Base-by-base conservation (phyloP, 2,888 invertebrate species). In the Spilarctia lutea region DNA sequence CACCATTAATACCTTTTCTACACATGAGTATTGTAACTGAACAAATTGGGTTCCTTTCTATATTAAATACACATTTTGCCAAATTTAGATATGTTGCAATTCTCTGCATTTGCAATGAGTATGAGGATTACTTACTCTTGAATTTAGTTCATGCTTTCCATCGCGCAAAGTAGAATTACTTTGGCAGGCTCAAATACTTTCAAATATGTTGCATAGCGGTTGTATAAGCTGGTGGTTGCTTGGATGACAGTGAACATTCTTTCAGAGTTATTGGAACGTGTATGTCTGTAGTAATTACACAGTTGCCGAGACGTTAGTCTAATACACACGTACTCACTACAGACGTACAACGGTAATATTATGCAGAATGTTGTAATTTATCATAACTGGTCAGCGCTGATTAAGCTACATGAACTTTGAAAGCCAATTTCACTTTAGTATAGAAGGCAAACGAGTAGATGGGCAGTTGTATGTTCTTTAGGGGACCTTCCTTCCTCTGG, bases 331-430 rank as follows among this genome's bases (percentile, higher is more conserved):
- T 52, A 27, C 45, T 65, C n/a, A 20, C 30, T 45, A 18, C 71
- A 42, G 71, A 33, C 42, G 30, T 71, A 71, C 65, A 75, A 33
- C 65, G 74, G n/a, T 65, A 71, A 11, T 13, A 3, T 56, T n/a
- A 13, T 27, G 35, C 33, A 56, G 18, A 35, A 60, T 35, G 35
- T 56, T 13, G 69, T 27, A 18, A 39, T 20, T 69, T 39, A 56
- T n/a, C 10, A 3, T 56, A 10, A 56, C 24, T 56, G 52, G 52
- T n/a, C 24, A 10, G 2, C 10, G 11, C 11, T n/a, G 24, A n/a
- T 56, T 56, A 56, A n/a, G 20, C 52, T 11, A 56, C 10, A n/a
- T 24, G 10, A 10, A n/a, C n/a, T 56, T 24, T n/a, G 20, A 52
- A 10, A 24, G 24, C 52, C 18, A 8, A 48, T 20, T 6, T 48